phyloP scores from a whole-genome alignment of 2,113 vertebrate species.

The Poicephalus gulielmi region DNA sequence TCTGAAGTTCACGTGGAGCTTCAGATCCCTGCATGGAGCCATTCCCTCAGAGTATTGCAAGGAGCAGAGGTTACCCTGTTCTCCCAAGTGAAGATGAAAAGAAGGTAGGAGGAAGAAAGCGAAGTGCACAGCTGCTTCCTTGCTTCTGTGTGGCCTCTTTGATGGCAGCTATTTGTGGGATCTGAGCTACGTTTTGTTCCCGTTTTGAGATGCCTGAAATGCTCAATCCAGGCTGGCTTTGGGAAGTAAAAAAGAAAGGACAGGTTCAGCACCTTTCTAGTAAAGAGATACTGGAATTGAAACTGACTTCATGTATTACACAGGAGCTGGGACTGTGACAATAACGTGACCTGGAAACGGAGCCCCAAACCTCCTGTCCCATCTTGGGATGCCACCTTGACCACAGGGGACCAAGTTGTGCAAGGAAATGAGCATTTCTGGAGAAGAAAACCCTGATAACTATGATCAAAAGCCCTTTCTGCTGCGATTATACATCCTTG shows the following conservation, averaged over 20 bases:
- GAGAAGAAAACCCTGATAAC: not conserved
- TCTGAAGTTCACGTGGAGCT: not conserved
- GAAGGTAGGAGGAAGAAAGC: not conserved
- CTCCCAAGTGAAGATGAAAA: not conserved
- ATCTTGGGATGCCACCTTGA: not conserved
- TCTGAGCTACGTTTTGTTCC: slow-evolving; percentile 1
- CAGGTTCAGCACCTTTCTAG: not conserved
- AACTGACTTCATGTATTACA: not conserved
- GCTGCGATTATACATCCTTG: not conserved
- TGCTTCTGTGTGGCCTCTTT: not conserved
- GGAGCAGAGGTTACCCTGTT: not conserved
- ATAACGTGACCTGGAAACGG: accelerated
- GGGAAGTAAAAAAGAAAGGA: accelerated
- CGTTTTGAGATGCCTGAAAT: not conserved
- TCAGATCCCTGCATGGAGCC: not conserved
- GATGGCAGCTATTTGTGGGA: not conserved
- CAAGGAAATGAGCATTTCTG: not conserved
- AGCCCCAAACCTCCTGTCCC: not conserved
- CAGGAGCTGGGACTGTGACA: not conserved
- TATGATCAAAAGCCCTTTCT: not conserved
- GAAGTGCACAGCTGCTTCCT: not conserved
- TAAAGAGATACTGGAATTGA: not conserved
- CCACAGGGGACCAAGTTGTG: not conserved
- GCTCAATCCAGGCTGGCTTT: not conserved
- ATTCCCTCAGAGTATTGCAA: not conserved